A percentile compares a stretch with the other conserved stretches of the same genome.
phyloP scores from a whole-genome alignment of 2,113 vertebrate genomes.

The Micronycteris hirsuta region DNA sequence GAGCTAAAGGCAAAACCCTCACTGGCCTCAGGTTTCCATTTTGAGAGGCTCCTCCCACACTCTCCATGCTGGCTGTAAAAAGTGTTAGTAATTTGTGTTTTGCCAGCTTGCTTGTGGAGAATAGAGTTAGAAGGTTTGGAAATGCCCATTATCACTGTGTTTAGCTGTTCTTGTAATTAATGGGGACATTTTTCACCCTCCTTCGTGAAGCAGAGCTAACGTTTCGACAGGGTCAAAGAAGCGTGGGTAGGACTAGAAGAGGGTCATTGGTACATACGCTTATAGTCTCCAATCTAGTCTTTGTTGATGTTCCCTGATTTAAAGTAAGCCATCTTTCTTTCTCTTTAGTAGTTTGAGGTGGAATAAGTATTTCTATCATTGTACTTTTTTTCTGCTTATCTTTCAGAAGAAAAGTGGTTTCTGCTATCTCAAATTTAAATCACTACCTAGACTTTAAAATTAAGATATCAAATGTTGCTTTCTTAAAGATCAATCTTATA shows the following conservation, averaged over 20 bases:
- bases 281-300: background rate
- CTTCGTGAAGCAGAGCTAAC: background rate
- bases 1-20: background rate
- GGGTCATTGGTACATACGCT: too few species aligned
- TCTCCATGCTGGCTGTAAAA: background rate
- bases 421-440: background rate
- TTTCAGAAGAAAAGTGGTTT: background rate
- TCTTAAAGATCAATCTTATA: background rate
- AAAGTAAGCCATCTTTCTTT: background rate
- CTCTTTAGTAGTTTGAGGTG: background rate
- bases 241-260: background rate
- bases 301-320: background rate
- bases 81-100: background rate
- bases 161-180: background rate
- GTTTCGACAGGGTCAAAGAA: background rate
- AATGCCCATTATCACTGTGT: background rate
- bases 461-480: background rate
- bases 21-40: background rate
- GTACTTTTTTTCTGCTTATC: background rate
- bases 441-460: background rate
- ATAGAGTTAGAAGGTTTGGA: background rate
- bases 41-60: background rate
- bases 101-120: background rate
- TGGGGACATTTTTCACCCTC: background rate
- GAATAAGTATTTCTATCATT: background rate